These are phyloP conservation scores for Melanotaenia trifasciata DNA, from an alignment of 2,797 vertebrate species.

Conservation along the genomic window DNA sequence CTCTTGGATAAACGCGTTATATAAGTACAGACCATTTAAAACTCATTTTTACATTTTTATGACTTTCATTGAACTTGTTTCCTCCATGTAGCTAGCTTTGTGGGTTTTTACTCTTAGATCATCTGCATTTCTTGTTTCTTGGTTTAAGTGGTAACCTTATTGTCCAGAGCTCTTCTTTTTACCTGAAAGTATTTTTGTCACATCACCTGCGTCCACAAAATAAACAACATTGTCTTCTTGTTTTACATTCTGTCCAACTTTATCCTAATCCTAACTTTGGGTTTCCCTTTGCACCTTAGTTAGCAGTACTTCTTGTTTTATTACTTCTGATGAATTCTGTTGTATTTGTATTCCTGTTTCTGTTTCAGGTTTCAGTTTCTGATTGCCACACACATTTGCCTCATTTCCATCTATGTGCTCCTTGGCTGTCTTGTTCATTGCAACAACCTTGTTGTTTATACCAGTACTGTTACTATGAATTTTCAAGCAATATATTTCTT, in stretches of 20 bases:
- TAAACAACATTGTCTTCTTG: background rate
- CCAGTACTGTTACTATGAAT: background rate
- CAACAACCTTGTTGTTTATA: background rate
- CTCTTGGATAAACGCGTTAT: too few species aligned
- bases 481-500: background rate
- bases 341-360: background rate
- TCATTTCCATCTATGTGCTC: background rate
- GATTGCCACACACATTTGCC: background rate
- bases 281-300: background rate
- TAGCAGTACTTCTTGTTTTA: background rate
- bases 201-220: too few species aligned
- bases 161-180: too few species aligned
- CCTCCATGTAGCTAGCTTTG: background rate
- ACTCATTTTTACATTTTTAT: background rate
- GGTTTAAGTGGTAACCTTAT: background rate
- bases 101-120: background rate
- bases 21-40: too few species aligned
- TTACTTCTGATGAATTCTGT: background rate
- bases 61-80: background rate
- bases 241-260: background rate
- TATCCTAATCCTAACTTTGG: background rate
- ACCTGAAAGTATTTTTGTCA: too few species aligned
- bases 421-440: background rate
- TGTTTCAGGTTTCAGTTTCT: background rate
- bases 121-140: background rate